Evolutionary conservation across 2,888 invertebrate genomes (phyloP).

Genomic region (Lepidochitona cinerea): DNA sequence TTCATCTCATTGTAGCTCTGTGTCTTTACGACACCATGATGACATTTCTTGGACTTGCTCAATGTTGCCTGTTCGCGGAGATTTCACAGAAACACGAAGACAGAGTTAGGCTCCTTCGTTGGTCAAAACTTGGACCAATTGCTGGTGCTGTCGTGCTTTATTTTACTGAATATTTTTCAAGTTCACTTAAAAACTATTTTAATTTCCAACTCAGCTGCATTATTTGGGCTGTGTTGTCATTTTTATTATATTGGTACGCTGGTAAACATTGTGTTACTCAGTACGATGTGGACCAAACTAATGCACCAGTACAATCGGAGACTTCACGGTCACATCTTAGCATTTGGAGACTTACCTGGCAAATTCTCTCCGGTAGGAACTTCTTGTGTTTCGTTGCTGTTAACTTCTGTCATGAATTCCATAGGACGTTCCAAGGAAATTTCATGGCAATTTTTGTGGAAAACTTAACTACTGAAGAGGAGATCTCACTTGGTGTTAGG

Average conservation of each 20-base stretch:
- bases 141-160: slow-evolving; percentile 52
- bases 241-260: slow-evolving; percentile 52
- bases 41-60: slow-evolving; percentile 69
- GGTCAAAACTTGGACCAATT: slow-evolving; percentile 52
- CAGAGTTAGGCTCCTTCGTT: slow-evolving; percentile 66
- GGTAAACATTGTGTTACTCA: slow-evolving; percentile 56
- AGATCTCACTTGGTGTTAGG: slow-evolving; percentile 40
- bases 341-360: slow-evolving; percentile 44
- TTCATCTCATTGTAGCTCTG: slow-evolving; percentile 69
- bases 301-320: not conserved
- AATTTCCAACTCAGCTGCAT: slow-evolving; percentile 62
- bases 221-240: slow-evolving; percentile 53
- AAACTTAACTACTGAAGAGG: slow-evolving; percentile 44
- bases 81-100: slow-evolving; percentile 58
- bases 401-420: slow-evolving; percentile 61
- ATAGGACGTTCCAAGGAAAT: slow-evolving; percentile 46
- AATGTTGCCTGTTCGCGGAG: slow-evolving; percentile 69
- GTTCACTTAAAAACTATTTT: slow-evolving; percentile 60
- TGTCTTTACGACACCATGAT: slow-evolving; percentile 72
- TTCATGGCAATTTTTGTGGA: slow-evolving; percentile 61
- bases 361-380: slow-evolving; percentile 52
- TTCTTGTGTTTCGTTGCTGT: slow-evolving; percentile 61
- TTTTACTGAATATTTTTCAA: slow-evolving; percentile 56
- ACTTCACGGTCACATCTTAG: slow-evolving; percentile 12
- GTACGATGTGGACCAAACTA: slow-evolving; percentile 43